These are phyloP conservation scores for Metallyticus violacea DNA, from an alignment of 2,888 invertebrate genomes.

Conservation along the genomic window DNA sequence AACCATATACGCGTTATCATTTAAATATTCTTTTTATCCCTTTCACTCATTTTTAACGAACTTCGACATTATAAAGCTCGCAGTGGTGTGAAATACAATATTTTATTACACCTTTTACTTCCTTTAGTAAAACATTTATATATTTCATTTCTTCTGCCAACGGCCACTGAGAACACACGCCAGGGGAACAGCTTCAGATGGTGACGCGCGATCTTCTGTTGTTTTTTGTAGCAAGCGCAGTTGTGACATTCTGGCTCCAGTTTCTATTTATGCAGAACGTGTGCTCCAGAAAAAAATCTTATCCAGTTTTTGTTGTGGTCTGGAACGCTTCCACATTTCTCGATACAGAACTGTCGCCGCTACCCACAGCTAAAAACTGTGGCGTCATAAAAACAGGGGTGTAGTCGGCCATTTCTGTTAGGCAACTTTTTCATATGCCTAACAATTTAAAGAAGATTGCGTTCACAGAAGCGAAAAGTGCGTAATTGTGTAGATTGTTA, in stretches of 20 bases:
- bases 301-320: not conserved
- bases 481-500: too few species aligned
- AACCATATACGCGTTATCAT: too few species aligned
- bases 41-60: too few species aligned
- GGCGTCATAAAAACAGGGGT: not conserved
- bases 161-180: not conserved
- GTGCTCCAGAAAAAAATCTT: not conserved
- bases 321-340: not conserved
- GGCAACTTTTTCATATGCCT: too few species aligned
- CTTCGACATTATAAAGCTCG: too few species aligned
- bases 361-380: not conserved
- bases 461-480: too few species aligned
- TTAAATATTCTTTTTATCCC: too few species aligned
- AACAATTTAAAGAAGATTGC: too few species aligned
- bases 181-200: not conserved
- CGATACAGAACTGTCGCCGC: not conserved
- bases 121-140: too few species aligned
- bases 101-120: too few species aligned
- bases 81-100: too few species aligned
- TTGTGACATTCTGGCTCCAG: not conserved
- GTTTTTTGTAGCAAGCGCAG: not conserved
- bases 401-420: too few species aligned
- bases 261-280: not conserved
- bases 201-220: not conserved
- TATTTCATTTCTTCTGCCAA: not conserved